Evolutionary conservation across 2,113 vertebrate species (phyloP).

Genomic region (Turdus rufiventris): DNA sequence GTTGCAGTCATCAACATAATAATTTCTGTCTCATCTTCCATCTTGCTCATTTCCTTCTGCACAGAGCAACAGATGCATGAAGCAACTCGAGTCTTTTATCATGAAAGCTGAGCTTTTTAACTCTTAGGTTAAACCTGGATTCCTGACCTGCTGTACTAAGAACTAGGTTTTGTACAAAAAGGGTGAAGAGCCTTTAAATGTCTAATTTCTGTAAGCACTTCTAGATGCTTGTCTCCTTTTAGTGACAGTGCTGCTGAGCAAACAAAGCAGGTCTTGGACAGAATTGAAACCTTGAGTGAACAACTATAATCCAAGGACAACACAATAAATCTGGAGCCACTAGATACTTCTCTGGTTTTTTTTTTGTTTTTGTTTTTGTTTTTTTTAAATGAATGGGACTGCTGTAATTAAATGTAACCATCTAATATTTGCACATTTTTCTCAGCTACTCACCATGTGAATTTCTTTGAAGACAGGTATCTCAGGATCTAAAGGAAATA

Average conservation of each 20-base stretch:
- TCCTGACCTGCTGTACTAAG: background rate
- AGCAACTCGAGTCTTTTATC: fast-evolving
- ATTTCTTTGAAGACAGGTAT: background rate
- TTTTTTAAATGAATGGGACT: background rate
- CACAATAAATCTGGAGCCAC: background rate
- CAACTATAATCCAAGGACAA: background rate
- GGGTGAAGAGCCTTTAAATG: background rate
- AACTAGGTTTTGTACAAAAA: background rate
- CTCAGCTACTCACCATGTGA: background rate
- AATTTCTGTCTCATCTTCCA: background rate
- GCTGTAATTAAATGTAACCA: background rate
- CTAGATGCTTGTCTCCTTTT: background rate
- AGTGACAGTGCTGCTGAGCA: background rate
- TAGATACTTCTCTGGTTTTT: background rate
- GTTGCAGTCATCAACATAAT: fast-evolving
- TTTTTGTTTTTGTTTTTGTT: background rate
- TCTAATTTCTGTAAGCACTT: background rate
- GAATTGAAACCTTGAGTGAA: background rate
- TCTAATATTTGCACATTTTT: background rate
- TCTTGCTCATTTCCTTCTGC: background rate
- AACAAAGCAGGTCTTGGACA: background rate
- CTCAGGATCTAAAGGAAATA: background rate
- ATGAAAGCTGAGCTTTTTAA: background rate
- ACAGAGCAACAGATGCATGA: background rate
- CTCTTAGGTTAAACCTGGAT: background rate